These are phyloP conservation scores for Paraplagusia blochii DNA, from an alignment of 2,113 vertebrate species.

Conservation along the genomic window DNA sequence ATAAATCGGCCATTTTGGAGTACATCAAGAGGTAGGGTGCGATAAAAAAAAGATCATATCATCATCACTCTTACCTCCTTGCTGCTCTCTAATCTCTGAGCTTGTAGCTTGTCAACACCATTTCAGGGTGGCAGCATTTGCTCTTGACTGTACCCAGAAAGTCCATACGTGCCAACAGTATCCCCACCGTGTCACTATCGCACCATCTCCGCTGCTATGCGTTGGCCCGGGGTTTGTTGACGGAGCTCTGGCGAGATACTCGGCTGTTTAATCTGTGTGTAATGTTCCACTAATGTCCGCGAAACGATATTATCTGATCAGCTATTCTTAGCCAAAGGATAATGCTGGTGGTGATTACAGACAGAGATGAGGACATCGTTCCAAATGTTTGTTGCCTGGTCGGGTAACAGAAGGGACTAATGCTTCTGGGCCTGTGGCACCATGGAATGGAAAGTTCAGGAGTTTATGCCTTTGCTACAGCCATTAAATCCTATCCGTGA, in stretches of 20 bases:
- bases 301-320: slow-evolving; percentile 63
- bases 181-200: slow-evolving; percentile 41
- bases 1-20: no score
- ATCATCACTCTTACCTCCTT: slow-evolving; percentile 20
- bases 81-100: slow-evolving; percentile 19
- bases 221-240: slow-evolving; percentile 50
- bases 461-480: slow-evolving; percentile 27
- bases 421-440: slow-evolving; percentile 21
- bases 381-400: slow-evolving; percentile 45
- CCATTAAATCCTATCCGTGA: slow-evolving; percentile 22
- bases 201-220: slow-evolving; percentile 46
- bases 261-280: slow-evolving; percentile 58
- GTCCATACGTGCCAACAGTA: slow-evolving; percentile 27
- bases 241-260: slow-evolving; percentile 54
- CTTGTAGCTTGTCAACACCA: slow-evolving; percentile 50
- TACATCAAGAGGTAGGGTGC: no score
- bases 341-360: slow-evolving; percentile 52
- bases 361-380: slow-evolving; percentile 41
- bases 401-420: slow-evolving; percentile 23
- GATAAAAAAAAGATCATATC: slow-evolving; percentile 10
- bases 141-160: slow-evolving; percentile 27
- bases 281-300: slow-evolving; percentile 66
- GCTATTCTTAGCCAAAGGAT: slow-evolving; percentile 50
- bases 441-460: slow-evolving; percentile 38
- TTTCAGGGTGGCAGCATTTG: slow-evolving; percentile 56